phyloP scores from a whole-genome alignment of 2,888 invertebrate genomes.

The Pammene fasciana region DNA sequence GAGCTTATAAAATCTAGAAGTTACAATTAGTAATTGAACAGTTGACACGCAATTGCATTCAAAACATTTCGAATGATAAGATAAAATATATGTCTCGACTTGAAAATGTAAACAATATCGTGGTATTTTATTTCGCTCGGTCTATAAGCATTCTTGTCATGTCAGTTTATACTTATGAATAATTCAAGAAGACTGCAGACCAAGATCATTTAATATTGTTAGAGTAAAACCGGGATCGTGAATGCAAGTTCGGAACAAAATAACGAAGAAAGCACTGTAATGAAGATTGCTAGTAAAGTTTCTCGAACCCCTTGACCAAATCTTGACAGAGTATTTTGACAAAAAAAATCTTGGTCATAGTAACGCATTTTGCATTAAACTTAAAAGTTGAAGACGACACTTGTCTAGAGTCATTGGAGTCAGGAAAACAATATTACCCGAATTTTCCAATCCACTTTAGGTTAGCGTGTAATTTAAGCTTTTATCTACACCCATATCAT shows the following conservation, averaged over 20 bases:
- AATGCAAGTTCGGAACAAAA: conserved; percentile 44
- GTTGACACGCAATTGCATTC: too few relatives aligned
- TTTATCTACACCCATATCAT: too few relatives aligned
- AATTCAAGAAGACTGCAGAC: conserved; percentile 59
- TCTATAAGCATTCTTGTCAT: conserved; percentile 52
- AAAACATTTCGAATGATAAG: neutral
- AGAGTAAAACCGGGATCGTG: conserved; percentile 52
- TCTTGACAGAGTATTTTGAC: conserved; percentile 4
- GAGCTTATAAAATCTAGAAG: too few relatives aligned
- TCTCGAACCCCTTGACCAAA: conserved; percentile 10
- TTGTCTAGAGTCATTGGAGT: too few relatives aligned
- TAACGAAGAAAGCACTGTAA: conserved; percentile 18
- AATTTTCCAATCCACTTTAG: too few relatives aligned
- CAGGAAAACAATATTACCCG: too few relatives aligned
- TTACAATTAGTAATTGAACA: too few relatives aligned
- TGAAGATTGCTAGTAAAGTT: conserved; percentile 19
- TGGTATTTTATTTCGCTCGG: conserved; percentile 55
- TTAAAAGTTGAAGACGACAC: too few relatives aligned
- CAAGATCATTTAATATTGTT: conserved; percentile 56
- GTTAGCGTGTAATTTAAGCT: too few relatives aligned
- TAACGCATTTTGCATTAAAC: too few relatives aligned
- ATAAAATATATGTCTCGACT: conserved; percentile 16
- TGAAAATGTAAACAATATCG: conserved; percentile 59
- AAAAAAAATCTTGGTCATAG: conserved; percentile 8
- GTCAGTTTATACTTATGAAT: conserved; percentile 67